These are phyloP conservation scores for Amphiduros pacificus DNA, from an alignment of 2,888 invertebrate species.

Conservation along the genomic window DNA sequence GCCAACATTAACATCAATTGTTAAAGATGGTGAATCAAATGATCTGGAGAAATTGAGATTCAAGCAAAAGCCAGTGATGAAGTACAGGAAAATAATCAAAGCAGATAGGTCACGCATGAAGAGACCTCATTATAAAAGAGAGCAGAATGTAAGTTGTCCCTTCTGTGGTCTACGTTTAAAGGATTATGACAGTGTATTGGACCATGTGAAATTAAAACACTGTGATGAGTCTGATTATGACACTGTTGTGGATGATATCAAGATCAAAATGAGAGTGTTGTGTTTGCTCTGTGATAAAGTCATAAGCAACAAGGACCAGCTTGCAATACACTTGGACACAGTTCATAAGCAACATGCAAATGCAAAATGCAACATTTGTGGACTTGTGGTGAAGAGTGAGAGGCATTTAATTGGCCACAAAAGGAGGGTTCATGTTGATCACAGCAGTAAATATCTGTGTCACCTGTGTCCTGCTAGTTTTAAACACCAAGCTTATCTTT, in stretches of 20 bases:
- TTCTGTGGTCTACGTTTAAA: constrained; percentile 6
- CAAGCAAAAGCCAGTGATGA: too few species aligned
- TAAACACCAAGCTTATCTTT: constrained; percentile 3
- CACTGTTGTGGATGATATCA: neutral
- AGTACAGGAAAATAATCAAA: too few species aligned
- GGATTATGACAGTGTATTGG: constrained; percentile 6
- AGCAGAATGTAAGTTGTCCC: constrained; percentile 1
- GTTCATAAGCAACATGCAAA: neutral
- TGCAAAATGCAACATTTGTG: neutral
- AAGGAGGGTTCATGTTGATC: neutral
- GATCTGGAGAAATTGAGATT: too few species aligned
- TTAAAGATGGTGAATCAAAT: too few species aligned
- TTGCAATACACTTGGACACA: constrained; percentile 1
- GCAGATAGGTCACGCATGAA: constrained; percentile 3
- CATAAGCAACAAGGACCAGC: constrained; percentile 1
- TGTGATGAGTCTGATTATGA: neutral
- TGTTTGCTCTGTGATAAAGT: neutral
- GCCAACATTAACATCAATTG: too few species aligned
- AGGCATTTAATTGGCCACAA: constrained; percentile 7
- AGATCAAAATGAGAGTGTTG: neutral
- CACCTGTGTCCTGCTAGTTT: constrained; percentile 14
- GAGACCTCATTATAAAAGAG: constrained; percentile 7
- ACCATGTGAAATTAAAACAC: constrained; percentile 5
- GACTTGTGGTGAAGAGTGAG: constrained; percentile 6
- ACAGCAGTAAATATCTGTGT: neutral